These are phyloP conservation scores for Anguilla obscura DNA, from an alignment of 2,797 vertebrate genomes.

Conservation along the genomic window DNA sequence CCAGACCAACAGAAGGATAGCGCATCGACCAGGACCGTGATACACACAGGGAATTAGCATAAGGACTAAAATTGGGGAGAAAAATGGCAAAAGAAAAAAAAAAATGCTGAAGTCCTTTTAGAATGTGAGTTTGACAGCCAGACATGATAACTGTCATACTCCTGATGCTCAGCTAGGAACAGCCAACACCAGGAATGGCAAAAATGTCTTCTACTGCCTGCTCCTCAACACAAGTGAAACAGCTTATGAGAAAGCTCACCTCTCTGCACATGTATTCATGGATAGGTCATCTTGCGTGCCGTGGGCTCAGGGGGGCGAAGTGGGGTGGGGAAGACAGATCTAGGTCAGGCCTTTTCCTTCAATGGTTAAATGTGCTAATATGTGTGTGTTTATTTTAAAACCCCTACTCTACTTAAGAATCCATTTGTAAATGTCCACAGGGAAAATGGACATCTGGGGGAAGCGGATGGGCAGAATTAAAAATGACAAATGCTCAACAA, in stretches of 20 bases:
- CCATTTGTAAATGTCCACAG: conserved; percentile 35
- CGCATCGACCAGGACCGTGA: too few relatives aligned
- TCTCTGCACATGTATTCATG: conserved; percentile 5
- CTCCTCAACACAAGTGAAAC: neutral
- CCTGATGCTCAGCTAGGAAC: neutral
- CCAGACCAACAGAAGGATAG: too few relatives aligned
- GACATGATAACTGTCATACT: neutral
- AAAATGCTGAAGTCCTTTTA: neutral
- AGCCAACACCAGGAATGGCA: neutral
- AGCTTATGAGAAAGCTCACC: neutral
- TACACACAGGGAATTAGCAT: too few relatives aligned
- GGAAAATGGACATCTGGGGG: neutral
- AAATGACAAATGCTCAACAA: conserved; percentile 37
- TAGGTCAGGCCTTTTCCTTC: conserved; percentile 68
- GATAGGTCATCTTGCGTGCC: neutral
- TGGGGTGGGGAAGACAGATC: conserved; percentile 50
- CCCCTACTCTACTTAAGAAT: conserved; percentile 38
- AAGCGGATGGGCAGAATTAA: conserved; percentile 24
- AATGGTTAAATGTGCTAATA: conserved; percentile 55
- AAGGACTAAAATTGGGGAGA: too few relatives aligned
- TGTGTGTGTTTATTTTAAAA: conserved; percentile 47
- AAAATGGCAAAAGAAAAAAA: too few relatives aligned
- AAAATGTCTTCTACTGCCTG: conserved; percentile 20
- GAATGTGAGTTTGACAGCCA: neutral
- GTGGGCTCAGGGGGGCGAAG: conserved; percentile 28